phyloP scores from a whole-genome alignment of 2,797 vertebrate species.

The Falco concolor region DNA sequence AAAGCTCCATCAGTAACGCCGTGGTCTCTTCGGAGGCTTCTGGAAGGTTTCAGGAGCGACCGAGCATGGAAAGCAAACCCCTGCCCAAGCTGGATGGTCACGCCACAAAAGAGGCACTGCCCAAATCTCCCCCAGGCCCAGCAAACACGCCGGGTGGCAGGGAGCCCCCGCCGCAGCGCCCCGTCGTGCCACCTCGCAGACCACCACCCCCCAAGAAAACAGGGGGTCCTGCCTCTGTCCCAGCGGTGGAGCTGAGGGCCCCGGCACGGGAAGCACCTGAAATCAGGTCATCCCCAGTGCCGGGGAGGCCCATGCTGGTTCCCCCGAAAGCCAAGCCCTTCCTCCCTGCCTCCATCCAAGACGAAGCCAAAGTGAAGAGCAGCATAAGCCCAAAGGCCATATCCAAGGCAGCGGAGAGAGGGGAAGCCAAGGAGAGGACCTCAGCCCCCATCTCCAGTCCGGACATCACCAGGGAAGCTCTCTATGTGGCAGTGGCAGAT shows the following conservation, averaged over 20 bases:
- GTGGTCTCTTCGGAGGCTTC: constrained; percentile 23
- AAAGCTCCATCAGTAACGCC: constrained; percentile 56
- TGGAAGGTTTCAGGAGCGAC: constrained; percentile 68
- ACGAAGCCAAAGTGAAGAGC: constrained; percentile 80
- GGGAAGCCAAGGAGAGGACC: constrained; percentile 68
- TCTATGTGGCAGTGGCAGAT: constrained; percentile 91
- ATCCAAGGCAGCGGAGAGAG: constrained; percentile 80
- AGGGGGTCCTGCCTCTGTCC: constrained; percentile 66
- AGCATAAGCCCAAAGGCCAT: constrained; percentile 77
- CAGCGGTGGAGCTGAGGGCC: constrained; percentile 74
- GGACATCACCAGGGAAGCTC: constrained; percentile 77
- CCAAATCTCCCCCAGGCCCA: constrained; percentile 52
- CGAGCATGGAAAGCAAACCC: constrained; percentile 69
- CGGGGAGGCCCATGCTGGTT: constrained; percentile 79
- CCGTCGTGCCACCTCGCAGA: constrained; percentile 84
- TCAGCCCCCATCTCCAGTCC: neutral
- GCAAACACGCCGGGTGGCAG: constrained; percentile 54
- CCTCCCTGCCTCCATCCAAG: constrained; percentile 66
- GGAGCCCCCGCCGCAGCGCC: constrained; percentile 84
- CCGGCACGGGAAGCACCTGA: constrained; percentile 77
- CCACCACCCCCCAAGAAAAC: constrained; percentile 94
- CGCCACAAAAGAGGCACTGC: constrained; percentile 43
- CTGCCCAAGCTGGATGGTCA: constrained; percentile 77
- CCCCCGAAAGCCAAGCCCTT: constrained; percentile 85
- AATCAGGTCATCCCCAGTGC: constrained; percentile 48